Evolutionary conservation across 1,140 invertebrate genomes (phyloP), one percentile per base, ranked within the genome.

Genomic region (Aradophagus sp.): DNA sequence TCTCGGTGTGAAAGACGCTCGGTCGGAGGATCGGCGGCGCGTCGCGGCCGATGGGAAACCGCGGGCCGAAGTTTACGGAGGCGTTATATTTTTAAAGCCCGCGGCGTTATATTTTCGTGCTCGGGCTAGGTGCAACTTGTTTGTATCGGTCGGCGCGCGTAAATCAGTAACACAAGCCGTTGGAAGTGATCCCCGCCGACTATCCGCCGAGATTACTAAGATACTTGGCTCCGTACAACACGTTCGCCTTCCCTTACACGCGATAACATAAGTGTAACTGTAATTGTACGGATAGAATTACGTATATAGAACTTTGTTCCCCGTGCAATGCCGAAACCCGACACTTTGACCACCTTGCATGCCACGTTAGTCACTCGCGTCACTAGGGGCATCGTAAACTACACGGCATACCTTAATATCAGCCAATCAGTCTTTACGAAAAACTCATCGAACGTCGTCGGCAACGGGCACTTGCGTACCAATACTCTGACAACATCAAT

Each of bases 101-200:
- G n/a, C 23, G 23, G 2, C 32, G 48, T 65, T 44, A 58, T 58
- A 44, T 63, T 67, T 73, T 71, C 55, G 55, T 36, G 58, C 58
- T 68, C 50, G n/a, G 53, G 31, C 38, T 62, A 68, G 59, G 62
- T 68, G 63, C 66, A 77, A 74, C 59, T 73, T 65, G 63, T 70
- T 69, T 68, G 74, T 73, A 72, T 74, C 59, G 75, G 44, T 62
- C 59, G 62, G 56, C 63, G 55, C 41, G 59, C 63, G 68, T 79
- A 77, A 75, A 79, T 79, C 74, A 77, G 77, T 77, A 77, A 79
- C 73, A 62, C 52, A 75, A 79, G 61, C 63, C 56, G 63, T 72
- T 72, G 74, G 68, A 76, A 77, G 77, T 77, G 77, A 79, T 79
- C 73, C 70, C 58, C 41, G 50, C n/a, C n/a, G 68, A 74, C 72